Conservation (phyloP, 2,888 invertebrate species). For the Netelia fuscicornis region DNA sequence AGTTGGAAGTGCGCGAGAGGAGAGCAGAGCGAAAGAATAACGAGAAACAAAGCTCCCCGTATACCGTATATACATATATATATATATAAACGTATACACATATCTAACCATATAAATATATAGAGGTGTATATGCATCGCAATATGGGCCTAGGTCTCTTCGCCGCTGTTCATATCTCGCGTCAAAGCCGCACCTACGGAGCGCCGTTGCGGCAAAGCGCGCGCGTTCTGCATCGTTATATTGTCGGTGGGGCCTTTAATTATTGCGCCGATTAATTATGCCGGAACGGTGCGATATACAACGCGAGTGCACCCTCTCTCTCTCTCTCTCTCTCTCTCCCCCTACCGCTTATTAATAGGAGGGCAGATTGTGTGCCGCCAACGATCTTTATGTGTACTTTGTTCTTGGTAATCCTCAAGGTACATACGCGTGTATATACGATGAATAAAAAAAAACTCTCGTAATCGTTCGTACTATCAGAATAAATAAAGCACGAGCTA, state of each 20-base stretch:
- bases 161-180: conserved; percentile 29
- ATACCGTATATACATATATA: background rate
- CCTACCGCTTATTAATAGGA: conserved; percentile 59
- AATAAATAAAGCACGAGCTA: conserved; percentile 9
- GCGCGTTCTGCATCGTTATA: conserved; percentile 55
- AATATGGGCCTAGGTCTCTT: conserved; percentile 11
- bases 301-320: conserved; percentile 23
- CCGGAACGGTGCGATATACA: conserved; percentile 65
- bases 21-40: conserved; percentile 26
- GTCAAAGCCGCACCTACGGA: conserved; percentile 64
- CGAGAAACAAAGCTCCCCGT: conserved; percentile 45
- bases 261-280: conserved; percentile 69
- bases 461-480: conserved; percentile 28
- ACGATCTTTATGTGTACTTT: conserved; percentile 50
- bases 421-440: background rate
- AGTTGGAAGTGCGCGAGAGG: conserved; percentile 20
- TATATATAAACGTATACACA: background rate
- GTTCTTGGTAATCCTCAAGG: conserved; percentile 20
- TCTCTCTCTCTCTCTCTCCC: background rate
- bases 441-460: conserved; percentile 12
- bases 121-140: background rate
- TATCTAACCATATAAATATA: background rate
- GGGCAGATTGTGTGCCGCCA: conserved; percentile 41
- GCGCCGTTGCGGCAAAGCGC: conserved; percentile 31
- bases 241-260: conserved; percentile 66